Evolutionary conservation across 2,797 vertebrate genomes (phyloP).

Genomic region (Halcyon leucocephala): DNA sequence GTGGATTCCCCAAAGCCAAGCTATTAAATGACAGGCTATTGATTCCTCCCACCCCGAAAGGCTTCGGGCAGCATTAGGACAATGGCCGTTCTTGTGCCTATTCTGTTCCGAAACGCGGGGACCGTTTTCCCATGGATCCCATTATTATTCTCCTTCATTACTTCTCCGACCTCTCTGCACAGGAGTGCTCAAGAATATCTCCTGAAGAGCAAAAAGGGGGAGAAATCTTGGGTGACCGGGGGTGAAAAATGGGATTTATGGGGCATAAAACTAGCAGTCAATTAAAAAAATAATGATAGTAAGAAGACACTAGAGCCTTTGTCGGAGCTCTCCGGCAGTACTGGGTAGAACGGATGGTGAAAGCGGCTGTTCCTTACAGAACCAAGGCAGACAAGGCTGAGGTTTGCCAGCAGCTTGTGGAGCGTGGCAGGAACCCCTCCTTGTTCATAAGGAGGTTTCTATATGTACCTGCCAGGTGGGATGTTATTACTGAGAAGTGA

Average conservation of each 20-base stretch:
- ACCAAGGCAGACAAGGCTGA: neutral
- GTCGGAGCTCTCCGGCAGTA: neutral
- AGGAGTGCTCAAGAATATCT: neutral
- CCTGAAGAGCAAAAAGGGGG: neutral
- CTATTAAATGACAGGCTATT: neutral
- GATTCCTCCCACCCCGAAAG: constrained; percentile 26
- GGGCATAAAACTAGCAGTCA: neutral
- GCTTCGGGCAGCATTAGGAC: neutral
- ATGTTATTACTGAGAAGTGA: neutral
- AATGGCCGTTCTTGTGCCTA: neutral
- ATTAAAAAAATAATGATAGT: neutral
- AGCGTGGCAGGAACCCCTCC: neutral
- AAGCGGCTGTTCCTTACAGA: neutral
- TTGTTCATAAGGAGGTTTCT: neutral
- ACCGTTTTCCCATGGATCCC: neutral
- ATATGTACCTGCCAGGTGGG: constrained; percentile 67
- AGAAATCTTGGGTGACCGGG: neutral
- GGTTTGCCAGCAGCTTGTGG: neutral
- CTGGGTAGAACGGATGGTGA: neutral
- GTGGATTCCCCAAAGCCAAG: neutral
- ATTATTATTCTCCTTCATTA: neutral
- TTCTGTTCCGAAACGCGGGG: neutral
- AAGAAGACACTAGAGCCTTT: neutral
- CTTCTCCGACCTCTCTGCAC: neutral
- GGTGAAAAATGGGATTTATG: neutral